Conservation (phyloP, 2,797 vertebrate species). For the Ctenopoma kingsleyae region DNA sequence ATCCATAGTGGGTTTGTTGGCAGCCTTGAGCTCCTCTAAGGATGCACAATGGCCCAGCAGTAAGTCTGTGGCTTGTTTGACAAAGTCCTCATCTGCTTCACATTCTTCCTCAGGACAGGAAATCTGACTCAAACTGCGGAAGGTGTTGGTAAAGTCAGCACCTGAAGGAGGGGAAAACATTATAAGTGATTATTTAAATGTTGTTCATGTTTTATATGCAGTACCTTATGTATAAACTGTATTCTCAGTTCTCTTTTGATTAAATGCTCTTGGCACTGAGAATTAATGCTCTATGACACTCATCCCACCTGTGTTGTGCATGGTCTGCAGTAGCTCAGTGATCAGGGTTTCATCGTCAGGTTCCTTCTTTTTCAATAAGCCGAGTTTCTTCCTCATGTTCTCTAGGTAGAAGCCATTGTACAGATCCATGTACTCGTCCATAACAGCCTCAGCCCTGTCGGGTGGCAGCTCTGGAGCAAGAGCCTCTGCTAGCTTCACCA, state of each 20-base stretch:
- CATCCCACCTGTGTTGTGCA: slow-evolving; percentile 91
- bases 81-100: slow-evolving; percentile 59
- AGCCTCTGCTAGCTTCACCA: slow-evolving; percentile 92
- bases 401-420: slow-evolving; percentile 90
- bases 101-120: slow-evolving; percentile 71
- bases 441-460: slow-evolving; percentile 82
- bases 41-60: slow-evolving; percentile 92
- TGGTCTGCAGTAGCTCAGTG: slow-evolving; percentile 90
- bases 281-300: not conserved
- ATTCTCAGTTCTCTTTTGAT: not conserved
- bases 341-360: slow-evolving; percentile 90
- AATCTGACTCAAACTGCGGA: slow-evolving; percentile 90
- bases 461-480: slow-evolving; percentile 91
- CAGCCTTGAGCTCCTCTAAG: slow-evolving; percentile 91
- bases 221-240: not conserved
- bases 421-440: slow-evolving; percentile 89
- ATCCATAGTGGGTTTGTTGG: slow-evolving; percentile 93
- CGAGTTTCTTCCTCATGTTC: slow-evolving; percentile 95
- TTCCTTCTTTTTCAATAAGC: slow-evolving; percentile 86
- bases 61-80: slow-evolving; percentile 73
- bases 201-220: not conserved
- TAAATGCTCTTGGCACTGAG: not conserved
- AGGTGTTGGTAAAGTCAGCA: slow-evolving; percentile 96
- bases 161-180: slow-evolving; percentile 73
- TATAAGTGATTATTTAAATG: not conserved